phyloP scores from a whole-genome alignment of 2,113 vertebrate species.

The Corythornis vintsioides region DNA sequence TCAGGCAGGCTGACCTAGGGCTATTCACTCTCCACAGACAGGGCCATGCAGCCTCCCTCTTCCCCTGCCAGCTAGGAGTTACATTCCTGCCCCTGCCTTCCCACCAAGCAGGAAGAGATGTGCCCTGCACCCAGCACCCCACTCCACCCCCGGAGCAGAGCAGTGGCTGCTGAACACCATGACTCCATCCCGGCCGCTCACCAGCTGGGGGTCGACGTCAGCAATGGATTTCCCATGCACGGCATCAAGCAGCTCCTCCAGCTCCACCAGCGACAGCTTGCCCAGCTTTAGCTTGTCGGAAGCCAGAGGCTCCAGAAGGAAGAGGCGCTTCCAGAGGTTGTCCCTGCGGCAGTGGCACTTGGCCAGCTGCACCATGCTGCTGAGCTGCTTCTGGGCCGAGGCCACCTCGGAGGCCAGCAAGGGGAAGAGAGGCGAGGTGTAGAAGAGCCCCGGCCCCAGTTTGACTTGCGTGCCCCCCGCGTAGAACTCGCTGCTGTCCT shows the following conservation, averaged over 20 bases:
- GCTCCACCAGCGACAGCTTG: constrained; percentile 87
- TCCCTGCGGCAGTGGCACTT: constrained; percentile 96
- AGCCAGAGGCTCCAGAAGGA: constrained; percentile 91
- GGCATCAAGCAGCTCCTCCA: constrained; percentile 92
- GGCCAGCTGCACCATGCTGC: constrained; percentile 89
- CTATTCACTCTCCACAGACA: background rate
- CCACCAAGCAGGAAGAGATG: background rate
- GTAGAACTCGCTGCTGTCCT: constrained; percentile 76
- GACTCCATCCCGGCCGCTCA: constrained; percentile 63
- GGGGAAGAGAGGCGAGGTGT: constrained; percentile 86
- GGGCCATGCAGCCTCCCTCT: background rate
- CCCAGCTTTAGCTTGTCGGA: constrained; percentile 92
- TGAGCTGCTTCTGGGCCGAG: constrained; percentile 86
- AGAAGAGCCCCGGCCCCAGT: constrained; percentile 76
- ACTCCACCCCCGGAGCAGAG: background rate
- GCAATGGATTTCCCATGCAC: constrained; percentile 92
- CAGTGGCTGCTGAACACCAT: background rate
- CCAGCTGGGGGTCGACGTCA: constrained; percentile 95
- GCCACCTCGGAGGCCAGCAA: constrained; percentile 88
- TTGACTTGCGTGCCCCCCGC: constrained; percentile 38
- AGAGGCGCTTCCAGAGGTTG: constrained; percentile 95
- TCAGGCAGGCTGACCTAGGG: background rate
- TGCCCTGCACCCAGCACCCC: background rate
- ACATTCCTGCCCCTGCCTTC: background rate
- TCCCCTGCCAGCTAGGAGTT: background rate